These are phyloP conservation scores for Macropis europaea DNA, from an alignment of 2,888 invertebrate genomes.

Conservation along the genomic window DNA sequence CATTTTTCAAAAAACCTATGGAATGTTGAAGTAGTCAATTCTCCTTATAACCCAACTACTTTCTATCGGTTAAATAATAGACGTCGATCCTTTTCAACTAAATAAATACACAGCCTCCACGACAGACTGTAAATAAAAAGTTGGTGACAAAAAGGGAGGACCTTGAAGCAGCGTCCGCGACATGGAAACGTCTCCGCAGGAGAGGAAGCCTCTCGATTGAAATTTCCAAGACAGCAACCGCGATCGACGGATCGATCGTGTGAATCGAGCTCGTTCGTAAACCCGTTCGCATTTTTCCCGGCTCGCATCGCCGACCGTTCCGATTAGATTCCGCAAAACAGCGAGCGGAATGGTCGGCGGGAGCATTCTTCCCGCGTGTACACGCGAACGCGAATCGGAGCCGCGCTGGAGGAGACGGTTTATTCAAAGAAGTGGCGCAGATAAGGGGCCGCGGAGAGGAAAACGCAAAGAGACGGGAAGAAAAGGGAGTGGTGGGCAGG, in stretches of 20 bases:
- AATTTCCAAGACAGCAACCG: conserved; percentile 2
- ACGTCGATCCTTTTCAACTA: too few species aligned
- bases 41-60: too few species aligned
- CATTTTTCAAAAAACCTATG: too few species aligned
- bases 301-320: background rate
- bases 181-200: too few species aligned
- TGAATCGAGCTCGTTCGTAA: conserved; percentile 11
- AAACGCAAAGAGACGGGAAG: conserved; percentile 15
- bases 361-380: conserved; percentile 50
- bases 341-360: conserved; percentile 2
- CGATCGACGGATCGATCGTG: background rate
- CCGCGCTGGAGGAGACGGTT: conserved; percentile 28
- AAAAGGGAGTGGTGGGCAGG: background rate
- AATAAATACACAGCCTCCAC: too few species aligned
- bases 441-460: too few species aligned
- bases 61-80: too few species aligned
- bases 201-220: too few species aligned
- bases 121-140: too few species aligned
- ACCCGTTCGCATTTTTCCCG: background rate
- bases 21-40: too few species aligned
- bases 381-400: conserved; percentile 37
- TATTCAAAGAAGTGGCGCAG: conserved; percentile 39
- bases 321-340: conserved; percentile 30
- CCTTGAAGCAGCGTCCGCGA: too few species aligned
- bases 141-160: too few species aligned